Conservation (phyloP, 1,140 invertebrate genomes). For the Kradibia gibbosae region DNA sequence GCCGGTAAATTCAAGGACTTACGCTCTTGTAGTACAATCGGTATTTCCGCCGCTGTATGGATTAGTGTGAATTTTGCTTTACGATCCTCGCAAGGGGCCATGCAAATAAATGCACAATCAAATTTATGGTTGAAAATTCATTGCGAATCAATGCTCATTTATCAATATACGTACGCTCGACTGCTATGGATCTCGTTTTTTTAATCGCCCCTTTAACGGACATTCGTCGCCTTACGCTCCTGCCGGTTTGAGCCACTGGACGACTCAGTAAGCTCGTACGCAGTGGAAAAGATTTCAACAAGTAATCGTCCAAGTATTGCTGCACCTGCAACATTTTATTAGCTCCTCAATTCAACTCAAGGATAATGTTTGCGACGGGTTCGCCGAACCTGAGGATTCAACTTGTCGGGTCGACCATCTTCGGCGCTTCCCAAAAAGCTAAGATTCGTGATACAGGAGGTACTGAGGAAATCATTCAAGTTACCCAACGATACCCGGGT, state of each 20-base stretch:
- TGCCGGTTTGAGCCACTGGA: conserved; percentile 70
- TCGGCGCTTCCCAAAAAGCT: conserved; percentile 95
- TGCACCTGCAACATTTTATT: conserved; percentile 77
- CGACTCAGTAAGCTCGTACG: conserved; percentile 79
- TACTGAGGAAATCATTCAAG: conserved; percentile 93
- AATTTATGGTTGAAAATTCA: not conserved
- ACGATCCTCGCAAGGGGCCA: conserved; percentile 48
- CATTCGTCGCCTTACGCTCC: conserved; percentile 80
- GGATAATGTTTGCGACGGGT: not conserved
- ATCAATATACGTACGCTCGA: conserved; percentile 79
- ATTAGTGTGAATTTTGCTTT: conserved; percentile 57
- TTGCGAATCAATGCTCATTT: not conserved
- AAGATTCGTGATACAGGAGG: conserved; percentile 95
- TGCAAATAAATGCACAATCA: conserved; percentile 54
- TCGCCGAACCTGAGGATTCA: conserved; percentile 67
- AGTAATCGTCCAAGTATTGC: conserved; percentile 89
- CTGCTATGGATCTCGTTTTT: conserved; percentile 88
- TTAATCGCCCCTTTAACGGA: conserved; percentile 90
- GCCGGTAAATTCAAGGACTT: conserved; percentile 58
- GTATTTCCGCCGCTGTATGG: conserved; percentile 55
- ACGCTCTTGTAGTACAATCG: conserved; percentile 62
- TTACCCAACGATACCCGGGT: conserved; percentile 94
- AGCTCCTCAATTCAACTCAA: not conserved
- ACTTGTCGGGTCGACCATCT: conserved; percentile 87
- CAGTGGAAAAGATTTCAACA: conserved; percentile 85